Conservation (phyloP, 2,113 vertebrate species). For the Phrynosoma blainvillii region DNA sequence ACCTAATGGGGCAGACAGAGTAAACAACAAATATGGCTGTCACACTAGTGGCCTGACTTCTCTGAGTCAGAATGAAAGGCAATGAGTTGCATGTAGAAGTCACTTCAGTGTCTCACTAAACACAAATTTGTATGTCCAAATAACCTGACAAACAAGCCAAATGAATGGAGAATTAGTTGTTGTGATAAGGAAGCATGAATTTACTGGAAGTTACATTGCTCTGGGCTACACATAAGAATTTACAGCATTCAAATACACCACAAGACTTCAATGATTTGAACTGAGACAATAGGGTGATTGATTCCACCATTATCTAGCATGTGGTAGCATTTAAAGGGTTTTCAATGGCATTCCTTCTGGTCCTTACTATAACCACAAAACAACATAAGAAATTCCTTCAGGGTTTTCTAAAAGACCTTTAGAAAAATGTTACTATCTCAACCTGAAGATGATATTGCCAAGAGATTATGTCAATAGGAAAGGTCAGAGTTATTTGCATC, state of each 20-base stretch:
- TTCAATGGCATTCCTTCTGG: not conserved
- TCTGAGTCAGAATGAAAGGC: not conserved
- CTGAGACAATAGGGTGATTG: not conserved
- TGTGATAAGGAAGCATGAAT: not conserved
- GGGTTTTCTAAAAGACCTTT: constrained; percentile 26
- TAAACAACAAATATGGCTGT: too few species aligned
- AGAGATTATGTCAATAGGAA: rapidly evolving
- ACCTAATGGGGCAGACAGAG: too few species aligned
- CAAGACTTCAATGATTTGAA: not conserved
- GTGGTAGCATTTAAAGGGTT: not conserved
- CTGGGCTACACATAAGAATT: not conserved
- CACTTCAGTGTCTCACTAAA: not conserved
- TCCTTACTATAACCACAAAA: constrained; percentile 20
- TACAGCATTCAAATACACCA: not conserved
- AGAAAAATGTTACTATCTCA: not conserved
- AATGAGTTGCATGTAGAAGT: not conserved
- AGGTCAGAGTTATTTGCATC: not conserved
- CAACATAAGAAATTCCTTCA: not conserved
- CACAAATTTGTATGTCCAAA: not conserved
- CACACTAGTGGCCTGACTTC: not conserved
- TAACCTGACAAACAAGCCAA: not conserved
- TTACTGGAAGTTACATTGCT: not conserved
- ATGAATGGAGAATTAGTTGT: not conserved
- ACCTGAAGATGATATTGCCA: not conserved
- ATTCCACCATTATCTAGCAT: not conserved